Evolutionary conservation across 2,113 vertebrate species (phyloP).

Genomic region (Nannobrachium achirus): DNA sequence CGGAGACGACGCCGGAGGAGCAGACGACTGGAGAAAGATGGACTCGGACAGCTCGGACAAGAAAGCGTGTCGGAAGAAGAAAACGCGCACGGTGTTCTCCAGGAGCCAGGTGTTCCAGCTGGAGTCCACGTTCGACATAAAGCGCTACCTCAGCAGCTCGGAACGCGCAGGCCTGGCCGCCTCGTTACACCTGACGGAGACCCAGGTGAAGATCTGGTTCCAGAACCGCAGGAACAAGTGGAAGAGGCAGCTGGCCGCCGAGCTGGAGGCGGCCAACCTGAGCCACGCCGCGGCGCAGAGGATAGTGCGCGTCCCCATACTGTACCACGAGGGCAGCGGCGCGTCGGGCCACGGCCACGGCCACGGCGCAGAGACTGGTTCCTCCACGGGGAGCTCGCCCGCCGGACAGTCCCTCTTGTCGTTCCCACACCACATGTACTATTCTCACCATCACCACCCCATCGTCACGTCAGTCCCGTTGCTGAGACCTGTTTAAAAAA

Average conservation of each 20-base stretch:
- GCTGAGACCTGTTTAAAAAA: slow-evolving; percentile 90
- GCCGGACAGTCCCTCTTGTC: slow-evolving; percentile 88
- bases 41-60: slow-evolving; percentile 83
- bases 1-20: slow-evolving; percentile 60
- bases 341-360: slow-evolving; percentile 67
- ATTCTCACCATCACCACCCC: slow-evolving; percentile 85
- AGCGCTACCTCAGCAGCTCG: slow-evolving; percentile 93
- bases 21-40: slow-evolving; percentile 81
- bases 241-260: slow-evolving; percentile 95
- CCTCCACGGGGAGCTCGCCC: slow-evolving; percentile 73
- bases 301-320: slow-evolving; percentile 94
- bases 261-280: slow-evolving; percentile 94
- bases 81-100: slow-evolving; percentile 96
- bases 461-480: slow-evolving; percentile 90
- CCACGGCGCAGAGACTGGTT: slow-evolving; percentile 71
- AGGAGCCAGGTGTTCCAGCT: slow-evolving; percentile 93
- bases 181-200: slow-evolving; percentile 94
- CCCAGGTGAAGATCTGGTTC: slow-evolving; percentile 99
- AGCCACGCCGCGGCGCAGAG: slow-evolving; percentile 94
- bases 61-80: slow-evolving; percentile 95
- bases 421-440: slow-evolving; percentile 92
- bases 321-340: slow-evolving; percentile 92
- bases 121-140: slow-evolving; percentile 93
- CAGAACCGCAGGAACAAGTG: slow-evolving; percentile 98
- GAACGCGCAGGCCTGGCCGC: slow-evolving; percentile 94